Evolutionary conservation across 2,797 vertebrate species (phyloP).

Genomic region (Pipistrellus nathusii): DNA sequence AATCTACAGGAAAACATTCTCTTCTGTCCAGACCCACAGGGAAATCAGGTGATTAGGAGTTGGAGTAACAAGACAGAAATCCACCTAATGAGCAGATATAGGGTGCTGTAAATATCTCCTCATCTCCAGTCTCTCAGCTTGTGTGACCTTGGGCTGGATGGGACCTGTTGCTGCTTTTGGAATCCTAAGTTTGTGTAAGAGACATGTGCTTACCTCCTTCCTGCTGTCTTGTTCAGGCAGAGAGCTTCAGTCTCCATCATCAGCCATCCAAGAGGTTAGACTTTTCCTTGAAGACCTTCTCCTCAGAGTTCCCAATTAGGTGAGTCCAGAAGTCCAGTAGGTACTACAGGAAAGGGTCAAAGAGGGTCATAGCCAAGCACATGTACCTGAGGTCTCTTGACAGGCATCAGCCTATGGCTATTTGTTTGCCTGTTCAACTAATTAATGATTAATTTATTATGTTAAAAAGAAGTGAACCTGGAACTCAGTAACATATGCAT

Average conservation of each 20-base stretch:
- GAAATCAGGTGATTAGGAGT: not conserved
- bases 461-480: not conserved
- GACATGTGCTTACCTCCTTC: not conserved
- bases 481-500: not conserved
- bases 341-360: not conserved
- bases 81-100: not conserved
- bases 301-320: not conserved
- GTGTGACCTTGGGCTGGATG: not conserved
- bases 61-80: not conserved
- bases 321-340: not conserved
- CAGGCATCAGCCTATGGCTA: not conserved
- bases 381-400: not conserved
- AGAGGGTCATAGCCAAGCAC: not conserved
- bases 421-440: not conserved
- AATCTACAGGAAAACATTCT: not conserved
- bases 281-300: not conserved
- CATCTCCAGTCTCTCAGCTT: not conserved
- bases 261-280: not conserved
- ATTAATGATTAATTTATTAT: not conserved
- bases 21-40: not conserved
- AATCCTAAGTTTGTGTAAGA: not conserved
- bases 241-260: not conserved
- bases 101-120: not conserved
- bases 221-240: not conserved
- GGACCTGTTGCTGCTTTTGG: fast-evolving